A percentile compares a stretch with the other conserved stretches of the same genome.
Conservation (phyloP, 2,797 vertebrate genomes). For the Xenops minutus region DNA sequence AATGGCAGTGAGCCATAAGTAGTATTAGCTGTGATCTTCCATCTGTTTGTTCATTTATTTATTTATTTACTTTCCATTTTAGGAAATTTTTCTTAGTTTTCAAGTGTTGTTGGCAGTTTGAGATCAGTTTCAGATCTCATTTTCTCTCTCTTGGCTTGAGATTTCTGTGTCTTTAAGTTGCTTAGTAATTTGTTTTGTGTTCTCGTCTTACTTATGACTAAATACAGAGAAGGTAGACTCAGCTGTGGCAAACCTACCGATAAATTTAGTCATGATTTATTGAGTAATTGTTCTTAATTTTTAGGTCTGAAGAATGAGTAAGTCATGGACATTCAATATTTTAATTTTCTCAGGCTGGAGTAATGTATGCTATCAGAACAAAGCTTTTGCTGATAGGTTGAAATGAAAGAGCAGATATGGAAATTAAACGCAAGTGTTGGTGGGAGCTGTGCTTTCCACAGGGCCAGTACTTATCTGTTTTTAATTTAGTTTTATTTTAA, state of each 20-base stretch:
- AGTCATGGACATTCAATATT: background rate
- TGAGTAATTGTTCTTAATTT: background rate
- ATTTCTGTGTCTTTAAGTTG: background rate
- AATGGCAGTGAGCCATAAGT: background rate
- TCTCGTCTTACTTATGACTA: conserved; percentile 13
- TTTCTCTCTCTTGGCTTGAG: background rate
- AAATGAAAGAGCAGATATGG: background rate
- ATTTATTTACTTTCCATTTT: background rate
- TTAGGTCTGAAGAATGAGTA: background rate
- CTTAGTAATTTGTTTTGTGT: background rate
- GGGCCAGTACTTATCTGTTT: background rate
- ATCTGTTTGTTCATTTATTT: background rate
- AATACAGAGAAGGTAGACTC: background rate
- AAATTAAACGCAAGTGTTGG: background rate
- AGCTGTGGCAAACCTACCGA: background rate
- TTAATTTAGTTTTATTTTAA: background rate
- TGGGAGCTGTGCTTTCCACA: background rate
- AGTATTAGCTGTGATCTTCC: background rate
- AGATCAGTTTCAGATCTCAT: background rate
- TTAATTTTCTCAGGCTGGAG: background rate
- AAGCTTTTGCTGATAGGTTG: background rate
- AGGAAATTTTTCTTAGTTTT: background rate
- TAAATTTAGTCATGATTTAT: background rate
- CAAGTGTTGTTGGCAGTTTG: background rate
- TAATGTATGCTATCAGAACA: background rate